Evolutionary conservation across 2,888 invertebrate genomes (phyloP).

Genomic region (Hedya salicella): DNA sequence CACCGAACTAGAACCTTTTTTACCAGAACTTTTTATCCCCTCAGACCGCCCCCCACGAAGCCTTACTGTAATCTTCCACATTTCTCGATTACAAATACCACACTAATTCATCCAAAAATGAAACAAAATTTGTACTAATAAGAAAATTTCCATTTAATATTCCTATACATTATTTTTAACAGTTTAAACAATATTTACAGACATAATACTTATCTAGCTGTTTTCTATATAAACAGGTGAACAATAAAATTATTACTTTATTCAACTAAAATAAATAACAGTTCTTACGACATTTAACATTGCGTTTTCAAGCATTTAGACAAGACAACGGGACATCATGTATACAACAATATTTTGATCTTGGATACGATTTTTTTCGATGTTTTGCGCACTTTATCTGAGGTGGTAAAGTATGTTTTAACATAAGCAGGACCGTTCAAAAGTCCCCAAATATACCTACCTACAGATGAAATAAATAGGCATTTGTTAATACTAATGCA

Average conservation of each 20-base stretch:
- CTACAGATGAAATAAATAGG: slow-evolving; percentile 49
- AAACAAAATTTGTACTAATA: slow-evolving; percentile 46
- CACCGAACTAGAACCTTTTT: slow-evolving; percentile 73
- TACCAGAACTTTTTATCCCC: slow-evolving; percentile 60
- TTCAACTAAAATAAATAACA: slow-evolving; percentile 78
- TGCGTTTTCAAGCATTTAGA: slow-evolving; percentile 46
- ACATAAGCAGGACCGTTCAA: slow-evolving; percentile 1
- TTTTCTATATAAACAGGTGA: slow-evolving; percentile 63
- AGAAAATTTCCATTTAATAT: slow-evolving; percentile 67
- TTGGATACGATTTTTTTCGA: neutral
- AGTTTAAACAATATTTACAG: slow-evolving; percentile 78
- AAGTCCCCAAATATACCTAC: slow-evolving; percentile 39
- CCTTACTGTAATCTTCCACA: slow-evolving; percentile 39
- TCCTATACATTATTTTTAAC: slow-evolving; percentile 69
- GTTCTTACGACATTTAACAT: slow-evolving; percentile 59
- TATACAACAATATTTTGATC: slow-evolving; percentile 31
- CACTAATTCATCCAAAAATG: slow-evolving; percentile 6
- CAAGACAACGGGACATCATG: slow-evolving; percentile 30
- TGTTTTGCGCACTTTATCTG: neutral
- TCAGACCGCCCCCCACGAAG: slow-evolving; percentile 71
- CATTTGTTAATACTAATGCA: slow-evolving; percentile 34
- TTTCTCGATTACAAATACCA: slow-evolving; percentile 11
- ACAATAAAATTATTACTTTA: slow-evolving; percentile 60
- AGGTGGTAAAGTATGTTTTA: neutral
- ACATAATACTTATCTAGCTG: slow-evolving; percentile 52